Percentiles rank a stretch among this genome's conserved stretches.
Conservation (phyloP, 2,888 invertebrate genomes). For the Scaptomyza cyrtandrae region DNA sequence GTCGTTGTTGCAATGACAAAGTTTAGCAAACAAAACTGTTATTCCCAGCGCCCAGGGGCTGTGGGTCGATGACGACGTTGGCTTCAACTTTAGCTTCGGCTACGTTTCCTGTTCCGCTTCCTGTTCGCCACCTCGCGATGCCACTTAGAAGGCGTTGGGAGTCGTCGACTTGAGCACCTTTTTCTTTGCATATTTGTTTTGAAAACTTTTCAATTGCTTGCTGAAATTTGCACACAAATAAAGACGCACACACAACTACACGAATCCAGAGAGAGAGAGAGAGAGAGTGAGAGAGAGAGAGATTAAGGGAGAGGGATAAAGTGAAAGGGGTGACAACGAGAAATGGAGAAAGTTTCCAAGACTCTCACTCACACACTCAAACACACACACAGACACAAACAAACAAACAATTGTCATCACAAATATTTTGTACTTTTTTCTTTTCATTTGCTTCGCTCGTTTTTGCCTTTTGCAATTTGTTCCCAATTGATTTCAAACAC, state of each 20-base stretch:
- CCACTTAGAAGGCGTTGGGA: constrained; percentile 57
- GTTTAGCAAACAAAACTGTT: constrained; percentile 71
- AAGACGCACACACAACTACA: constrained; percentile 31
- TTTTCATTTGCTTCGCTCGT: constrained; percentile 43
- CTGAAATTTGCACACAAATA: constrained; percentile 62
- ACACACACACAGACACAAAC: neutral
- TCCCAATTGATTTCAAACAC: constrained; percentile 77
- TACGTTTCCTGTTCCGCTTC: constrained; percentile 43
- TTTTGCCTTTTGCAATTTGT: constrained; percentile 74
- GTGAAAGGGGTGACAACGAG: constrained; percentile 1
- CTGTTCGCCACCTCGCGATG: constrained; percentile 10
- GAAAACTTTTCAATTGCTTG: constrained; percentile 72
- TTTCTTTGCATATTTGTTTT: constrained; percentile 77
- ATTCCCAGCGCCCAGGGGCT: constrained; percentile 39
- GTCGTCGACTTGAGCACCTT: constrained; percentile 63
- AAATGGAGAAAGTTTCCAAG: constrained; percentile 26
- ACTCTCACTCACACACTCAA: constrained; percentile 15
- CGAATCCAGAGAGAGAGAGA: neutral
- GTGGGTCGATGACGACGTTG: constrained; percentile 40
- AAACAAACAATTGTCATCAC: constrained; percentile 36
- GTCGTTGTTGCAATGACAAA: constrained; percentile 65
- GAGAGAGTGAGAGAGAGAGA: constrained; percentile 1
- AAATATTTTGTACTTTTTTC: constrained; percentile 31
- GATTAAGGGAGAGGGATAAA: neutral
- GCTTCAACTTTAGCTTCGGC: constrained; percentile 3